phyloP scores from a whole-genome alignment of 2,797 vertebrate species.

The Takifugu rubripes region DNA sequence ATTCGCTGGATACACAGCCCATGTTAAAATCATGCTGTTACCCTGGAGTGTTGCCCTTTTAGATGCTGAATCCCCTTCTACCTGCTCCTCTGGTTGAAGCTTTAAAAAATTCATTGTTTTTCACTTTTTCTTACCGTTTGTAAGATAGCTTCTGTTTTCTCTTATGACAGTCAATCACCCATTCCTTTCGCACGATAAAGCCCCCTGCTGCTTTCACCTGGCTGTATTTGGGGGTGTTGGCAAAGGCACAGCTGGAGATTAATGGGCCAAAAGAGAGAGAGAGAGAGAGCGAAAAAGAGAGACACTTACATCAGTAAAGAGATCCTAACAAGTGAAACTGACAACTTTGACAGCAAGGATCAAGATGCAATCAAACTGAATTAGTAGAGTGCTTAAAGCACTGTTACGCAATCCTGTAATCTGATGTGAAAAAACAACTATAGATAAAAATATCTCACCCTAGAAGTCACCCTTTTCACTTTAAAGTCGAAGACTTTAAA shows the following conservation, averaged over 20 bases:
- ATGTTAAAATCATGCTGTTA: constrained; percentile 3
- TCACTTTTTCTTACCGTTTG: constrained; percentile 68
- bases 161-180: constrained; percentile 87
- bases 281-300: neutral
- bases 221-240: constrained; percentile 91
- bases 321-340: constrained; percentile 14
- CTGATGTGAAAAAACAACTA: neutral
- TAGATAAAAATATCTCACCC: neutral
- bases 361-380: constrained; percentile 36
- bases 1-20: constrained; percentile 6
- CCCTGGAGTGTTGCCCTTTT: neutral
- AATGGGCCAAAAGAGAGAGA: constrained; percentile 7
- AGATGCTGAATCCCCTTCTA: constrained; percentile 3
- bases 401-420: constrained; percentile 25
- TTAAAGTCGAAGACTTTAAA: neutral
- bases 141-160: constrained; percentile 79
- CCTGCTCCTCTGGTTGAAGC: constrained; percentile 12
- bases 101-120: neutral
- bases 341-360: constrained; percentile 22
- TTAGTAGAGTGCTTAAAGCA: constrained; percentile 24
- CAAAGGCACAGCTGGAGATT: constrained; percentile 85
- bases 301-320: constrained; percentile 8
- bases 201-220: constrained; percentile 87
- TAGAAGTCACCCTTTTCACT: neutral
- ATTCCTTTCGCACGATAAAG: constrained; percentile 84